A percentile compares a stretch with the other conserved stretches of the same genome.
phyloP scores from a whole-genome alignment of 2,888 invertebrate species.

The Leucophenga maculata region DNA sequence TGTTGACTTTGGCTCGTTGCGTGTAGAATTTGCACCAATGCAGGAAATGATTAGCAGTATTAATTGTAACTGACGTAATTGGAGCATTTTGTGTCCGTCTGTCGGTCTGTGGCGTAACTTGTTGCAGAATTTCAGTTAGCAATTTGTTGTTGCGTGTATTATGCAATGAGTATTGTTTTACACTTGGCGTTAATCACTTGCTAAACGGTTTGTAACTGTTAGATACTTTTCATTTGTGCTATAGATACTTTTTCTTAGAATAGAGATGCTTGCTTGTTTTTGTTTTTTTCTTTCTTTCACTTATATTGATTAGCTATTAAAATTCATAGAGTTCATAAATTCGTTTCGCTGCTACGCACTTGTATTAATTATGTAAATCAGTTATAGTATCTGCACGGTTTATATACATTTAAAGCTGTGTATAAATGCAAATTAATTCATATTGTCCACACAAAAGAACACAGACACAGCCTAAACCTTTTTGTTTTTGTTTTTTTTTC shows the following conservation, averaged over 20 bases:
- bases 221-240: constrained; percentile 4
- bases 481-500: no score
- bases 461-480: constrained; percentile 18
- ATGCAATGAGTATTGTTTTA: constrained; percentile 43
- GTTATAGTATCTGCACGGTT: constrained; percentile 27
- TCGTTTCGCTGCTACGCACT: neutral
- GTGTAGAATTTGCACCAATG: constrained; percentile 49
- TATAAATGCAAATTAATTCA: constrained; percentile 14
- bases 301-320: constrained; percentile 30
- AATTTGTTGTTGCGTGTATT: constrained; percentile 26
- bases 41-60: constrained; percentile 67
- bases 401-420: neutral
- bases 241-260: constrained; percentile 41
- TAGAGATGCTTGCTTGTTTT: neutral
- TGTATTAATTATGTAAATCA: constrained; percentile 60
- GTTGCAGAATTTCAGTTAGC: constrained; percentile 19
- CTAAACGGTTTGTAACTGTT: constrained; percentile 33
- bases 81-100: constrained; percentile 48
- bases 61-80: constrained; percentile 64
- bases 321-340: neutral
- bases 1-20: constrained; percentile 32
- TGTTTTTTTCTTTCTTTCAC: constrained; percentile 19
- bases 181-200: constrained; percentile 40
- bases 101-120: constrained; percentile 25
- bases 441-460: no score